Evolutionary conservation across 2,888 invertebrate genomes (phyloP), one percentile per base, ranked within the genome.

Genomic region (Chrysodeixis includens): DNA sequence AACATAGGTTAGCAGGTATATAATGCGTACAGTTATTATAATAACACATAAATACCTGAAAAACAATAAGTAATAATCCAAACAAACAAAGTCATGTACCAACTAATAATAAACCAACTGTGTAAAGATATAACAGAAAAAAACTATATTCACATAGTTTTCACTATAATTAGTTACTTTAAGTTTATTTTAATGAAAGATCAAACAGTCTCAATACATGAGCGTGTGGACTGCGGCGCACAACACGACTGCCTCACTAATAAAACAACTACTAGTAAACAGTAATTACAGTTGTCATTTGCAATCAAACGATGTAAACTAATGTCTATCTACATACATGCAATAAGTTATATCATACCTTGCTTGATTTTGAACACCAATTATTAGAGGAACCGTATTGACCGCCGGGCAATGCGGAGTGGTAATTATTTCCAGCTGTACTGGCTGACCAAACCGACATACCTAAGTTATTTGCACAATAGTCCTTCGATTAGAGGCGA

Each of bases 391-490:
- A 88, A 85, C 88, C 87, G 90, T 90, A 90, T 84, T 93, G 92
- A 88, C 91, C 90, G 87, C 89, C 88, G 85, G 91, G 90, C 85
- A 91, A 88, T 84, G 88, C 90, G 86, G 86, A 88, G 85, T 90
- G 91, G 86, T 92, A 92, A 92, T 93, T 94, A 91, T 93, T 93
- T 86, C 93, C 96, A 91, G 96, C 95, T 84, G 96, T 95, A 89
- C 96, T 95, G 88, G 97, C 96, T 86, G 97, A 97, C 97, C 97
- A 97, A 92, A 97, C 96, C 94, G 97, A 97, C 97, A 96, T 96
- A 93, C 94, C 94, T 94, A 95, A 92, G 89, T 84, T 88, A 91
- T 90, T 90, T 86, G 87, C 88, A 91, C 89, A 89, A 88, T 81
- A 93, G 90, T 90, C 90, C 91, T 92, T 92, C 90, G 87, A 87